Conservation (phyloP, 2,113 vertebrate species). For the Aix galericulata region DNA sequence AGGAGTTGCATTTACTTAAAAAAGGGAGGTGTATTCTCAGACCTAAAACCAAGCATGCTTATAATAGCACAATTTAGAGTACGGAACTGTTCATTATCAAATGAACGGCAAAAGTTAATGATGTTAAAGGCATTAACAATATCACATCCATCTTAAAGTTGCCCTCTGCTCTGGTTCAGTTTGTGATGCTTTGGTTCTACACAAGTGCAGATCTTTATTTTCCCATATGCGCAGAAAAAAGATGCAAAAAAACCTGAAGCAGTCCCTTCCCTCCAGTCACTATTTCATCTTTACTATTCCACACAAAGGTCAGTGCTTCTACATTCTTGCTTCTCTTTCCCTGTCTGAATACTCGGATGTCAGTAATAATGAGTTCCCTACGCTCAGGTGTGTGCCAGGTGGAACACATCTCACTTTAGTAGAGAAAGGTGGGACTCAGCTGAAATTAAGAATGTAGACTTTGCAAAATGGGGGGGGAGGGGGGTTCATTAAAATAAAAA, state of each 20-base stretch:
- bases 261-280: neutral
- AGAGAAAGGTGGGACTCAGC: neutral
- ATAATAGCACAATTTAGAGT: neutral
- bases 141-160: neutral
- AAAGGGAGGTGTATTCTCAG: neutral
- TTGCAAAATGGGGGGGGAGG: neutral
- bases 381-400: neutral
- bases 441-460: neutral
- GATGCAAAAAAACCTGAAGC: neutral
- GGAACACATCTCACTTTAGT: neutral
- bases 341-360: neutral
- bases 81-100: neutral
- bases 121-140: neutral
- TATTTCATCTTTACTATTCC: neutral
- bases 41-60: neutral
- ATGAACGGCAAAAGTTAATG: neutral
- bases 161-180: neutral
- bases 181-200: neutral
- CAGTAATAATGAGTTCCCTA: neutral
- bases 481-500: neutral
- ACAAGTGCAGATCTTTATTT: neutral
- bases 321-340: neutral
- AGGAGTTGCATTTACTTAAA: neutral
- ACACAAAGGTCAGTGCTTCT: neutral
- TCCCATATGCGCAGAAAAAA: neutral